Percentiles rank a stretch among this genome's conserved stretches.
These are phyloP conservation scores for Solen grandis DNA, from an alignment of 1,140 invertebrate species.

Conservation along the genomic window DNA sequence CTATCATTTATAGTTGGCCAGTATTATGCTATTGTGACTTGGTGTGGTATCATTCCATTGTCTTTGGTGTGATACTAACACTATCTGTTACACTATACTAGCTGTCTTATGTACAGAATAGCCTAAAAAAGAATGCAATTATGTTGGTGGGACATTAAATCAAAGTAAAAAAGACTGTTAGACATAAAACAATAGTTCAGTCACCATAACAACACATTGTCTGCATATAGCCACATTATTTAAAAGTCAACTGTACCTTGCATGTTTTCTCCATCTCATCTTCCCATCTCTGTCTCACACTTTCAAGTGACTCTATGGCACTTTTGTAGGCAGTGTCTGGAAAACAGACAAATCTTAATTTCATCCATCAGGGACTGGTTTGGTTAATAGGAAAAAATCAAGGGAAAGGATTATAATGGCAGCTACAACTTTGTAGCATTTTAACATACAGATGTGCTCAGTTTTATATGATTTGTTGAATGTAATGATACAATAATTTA, in stretches of 20 bases:
- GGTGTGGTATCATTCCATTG: not conserved
- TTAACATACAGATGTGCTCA: too few relatives aligned
- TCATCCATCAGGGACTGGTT: too few relatives aligned
- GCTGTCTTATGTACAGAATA: not conserved
- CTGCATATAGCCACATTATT: not conserved
- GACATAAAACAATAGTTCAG: not conserved
- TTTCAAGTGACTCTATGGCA: constrained; percentile 24
- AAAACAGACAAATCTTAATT: too few relatives aligned
- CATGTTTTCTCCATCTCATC: constrained; percentile 4
- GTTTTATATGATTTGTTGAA: too few relatives aligned
- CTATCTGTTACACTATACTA: not conserved
- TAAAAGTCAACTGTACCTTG: not conserved
- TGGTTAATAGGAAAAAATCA: too few relatives aligned
- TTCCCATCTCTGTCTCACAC: constrained; percentile 7
- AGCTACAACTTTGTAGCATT: too few relatives aligned
- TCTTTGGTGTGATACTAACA: not conserved
- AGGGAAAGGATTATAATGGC: too few relatives aligned
- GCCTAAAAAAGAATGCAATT: not conserved
- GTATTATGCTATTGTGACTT: not conserved
- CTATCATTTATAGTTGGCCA: not conserved
- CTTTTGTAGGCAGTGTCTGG: constrained; percentile 27
- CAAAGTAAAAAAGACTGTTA: not conserved
- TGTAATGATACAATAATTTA: too few relatives aligned
- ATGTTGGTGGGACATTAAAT: not conserved
- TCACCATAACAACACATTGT: not conserved